Percentiles rank a stretch among this genome's conserved stretches.
Conservation (phyloP, 1,140 invertebrate species). For the Dryas iulia region DNA sequence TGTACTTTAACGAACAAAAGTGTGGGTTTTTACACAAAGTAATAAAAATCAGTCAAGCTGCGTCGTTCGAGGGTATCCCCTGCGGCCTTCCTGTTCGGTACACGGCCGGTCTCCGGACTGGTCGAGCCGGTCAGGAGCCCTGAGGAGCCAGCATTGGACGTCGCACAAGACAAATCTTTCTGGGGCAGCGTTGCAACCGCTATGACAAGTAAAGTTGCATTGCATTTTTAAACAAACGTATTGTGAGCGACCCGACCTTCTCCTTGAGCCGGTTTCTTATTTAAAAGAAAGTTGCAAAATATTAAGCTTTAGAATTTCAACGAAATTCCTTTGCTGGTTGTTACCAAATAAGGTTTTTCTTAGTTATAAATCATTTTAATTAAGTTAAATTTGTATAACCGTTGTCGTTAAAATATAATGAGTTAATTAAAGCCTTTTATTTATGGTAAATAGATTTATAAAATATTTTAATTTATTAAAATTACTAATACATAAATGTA, state of each 20-base stretch:
- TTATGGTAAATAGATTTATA: neutral
- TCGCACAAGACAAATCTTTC: constrained; percentile 75
- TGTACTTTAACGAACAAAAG: neutral
- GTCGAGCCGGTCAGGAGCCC: constrained; percentile 69
- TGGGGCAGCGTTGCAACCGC: constrained; percentile 69
- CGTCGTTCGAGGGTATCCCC: constrained; percentile 69
- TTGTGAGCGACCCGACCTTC: neutral
- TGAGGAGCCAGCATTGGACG: constrained; percentile 75
- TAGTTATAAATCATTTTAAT: neutral
- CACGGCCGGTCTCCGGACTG: constrained; percentile 70
- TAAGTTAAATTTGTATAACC: neutral
- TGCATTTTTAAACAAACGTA: constrained; percentile 1
- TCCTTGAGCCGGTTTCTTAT: constrained; percentile 6
- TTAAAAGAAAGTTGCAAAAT: constrained; percentile 2
- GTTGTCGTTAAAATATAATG: neutral
- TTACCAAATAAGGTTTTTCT: neutral
- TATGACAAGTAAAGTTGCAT: constrained; percentile 54
- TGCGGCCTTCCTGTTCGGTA: constrained; percentile 71
- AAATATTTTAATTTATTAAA: neutral
- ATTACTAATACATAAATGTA: no score
- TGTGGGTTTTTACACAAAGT: constrained; percentile 2
- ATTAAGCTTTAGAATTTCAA: neutral
- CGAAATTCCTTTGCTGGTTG: neutral
- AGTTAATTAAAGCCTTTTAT: neutral
- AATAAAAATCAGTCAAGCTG: constrained; percentile 53